phyloP scores from a whole-genome alignment of 2,113 vertebrate species.

The Origma solitaria region DNA sequence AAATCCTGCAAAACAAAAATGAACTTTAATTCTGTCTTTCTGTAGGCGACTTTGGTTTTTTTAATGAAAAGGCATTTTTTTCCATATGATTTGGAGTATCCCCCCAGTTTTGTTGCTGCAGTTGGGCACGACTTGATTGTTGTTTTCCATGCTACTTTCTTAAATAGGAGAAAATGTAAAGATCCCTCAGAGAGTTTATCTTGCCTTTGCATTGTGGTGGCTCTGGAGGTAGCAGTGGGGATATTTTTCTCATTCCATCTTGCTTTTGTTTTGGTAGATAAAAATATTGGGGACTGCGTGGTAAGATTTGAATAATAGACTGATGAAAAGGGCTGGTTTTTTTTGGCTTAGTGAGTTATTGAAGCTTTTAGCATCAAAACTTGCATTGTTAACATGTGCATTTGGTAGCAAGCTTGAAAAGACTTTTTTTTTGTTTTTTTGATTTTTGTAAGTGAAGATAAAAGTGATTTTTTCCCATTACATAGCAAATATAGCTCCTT shows the following conservation, averaged over 20 bases:
- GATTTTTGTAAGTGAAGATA: not conserved
- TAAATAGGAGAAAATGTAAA: not conserved
- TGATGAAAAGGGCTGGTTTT: not conserved
- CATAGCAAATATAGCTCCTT: not conserved
- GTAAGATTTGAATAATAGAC: not conserved
- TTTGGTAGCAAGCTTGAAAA: not conserved
- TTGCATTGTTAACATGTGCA: not conserved
- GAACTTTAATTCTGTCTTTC: not conserved
- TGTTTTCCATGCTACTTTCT: not conserved
- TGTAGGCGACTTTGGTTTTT: not conserved
- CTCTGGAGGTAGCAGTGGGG: not conserved
- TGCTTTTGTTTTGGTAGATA: not conserved
- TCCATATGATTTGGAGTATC: not conserved
- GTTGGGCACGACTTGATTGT: not conserved
- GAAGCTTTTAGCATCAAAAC: not conserved
- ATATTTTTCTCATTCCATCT: not conserved
- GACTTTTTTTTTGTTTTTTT: not conserved
- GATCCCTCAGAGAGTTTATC: not conserved
- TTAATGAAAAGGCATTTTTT: not conserved
- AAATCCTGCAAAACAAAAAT: not conserved
- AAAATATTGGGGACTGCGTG: not conserved
- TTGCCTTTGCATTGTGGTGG: not conserved
- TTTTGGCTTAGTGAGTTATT: not conserved
- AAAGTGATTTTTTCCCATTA: not conserved
- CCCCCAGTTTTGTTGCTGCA: not conserved